These are phyloP conservation scores for Sepiola atlantica DNA, from an alignment of 2,888 invertebrate genomes.

Conservation along the genomic window DNA sequence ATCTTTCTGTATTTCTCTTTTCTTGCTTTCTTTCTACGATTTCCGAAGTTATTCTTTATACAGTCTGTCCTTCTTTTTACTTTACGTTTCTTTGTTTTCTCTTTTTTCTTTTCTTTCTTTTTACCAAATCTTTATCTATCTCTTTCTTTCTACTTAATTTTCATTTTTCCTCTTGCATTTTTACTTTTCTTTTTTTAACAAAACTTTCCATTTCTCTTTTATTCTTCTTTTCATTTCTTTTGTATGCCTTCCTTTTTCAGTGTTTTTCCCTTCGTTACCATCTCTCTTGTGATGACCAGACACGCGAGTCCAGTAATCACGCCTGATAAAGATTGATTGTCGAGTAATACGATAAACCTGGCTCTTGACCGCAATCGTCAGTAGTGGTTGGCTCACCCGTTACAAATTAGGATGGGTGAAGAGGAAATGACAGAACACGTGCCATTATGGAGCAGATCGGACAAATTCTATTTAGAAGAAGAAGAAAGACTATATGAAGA, in stretches of 20 bases:
- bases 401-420: neutral
- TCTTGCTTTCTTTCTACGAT: neutral
- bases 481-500: too few relatives aligned
- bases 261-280: neutral
- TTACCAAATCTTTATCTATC: too few relatives aligned
- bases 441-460: too few relatives aligned
- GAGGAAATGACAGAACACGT: too few relatives aligned
- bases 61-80: neutral
- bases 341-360: neutral
- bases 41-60: neutral
- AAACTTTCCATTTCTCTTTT: neutral
- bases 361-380: neutral
- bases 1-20: too few relatives aligned
- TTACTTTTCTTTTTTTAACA: neutral
- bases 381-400: neutral
- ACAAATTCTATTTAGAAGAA: too few relatives aligned
- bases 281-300: neutral
- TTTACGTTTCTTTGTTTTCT: neutral
- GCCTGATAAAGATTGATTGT: slow-evolving; percentile 6
- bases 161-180: too few relatives aligned
- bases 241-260: neutral
- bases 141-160: too few relatives aligned
- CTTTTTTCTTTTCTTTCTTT: too few relatives aligned
- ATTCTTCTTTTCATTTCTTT: neutral
- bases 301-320: neutral